These are phyloP conservation scores for Sinopyrophorus schimmeli DNA, from an alignment of 2,888 invertebrate genomes.

Conservation along the genomic window DNA sequence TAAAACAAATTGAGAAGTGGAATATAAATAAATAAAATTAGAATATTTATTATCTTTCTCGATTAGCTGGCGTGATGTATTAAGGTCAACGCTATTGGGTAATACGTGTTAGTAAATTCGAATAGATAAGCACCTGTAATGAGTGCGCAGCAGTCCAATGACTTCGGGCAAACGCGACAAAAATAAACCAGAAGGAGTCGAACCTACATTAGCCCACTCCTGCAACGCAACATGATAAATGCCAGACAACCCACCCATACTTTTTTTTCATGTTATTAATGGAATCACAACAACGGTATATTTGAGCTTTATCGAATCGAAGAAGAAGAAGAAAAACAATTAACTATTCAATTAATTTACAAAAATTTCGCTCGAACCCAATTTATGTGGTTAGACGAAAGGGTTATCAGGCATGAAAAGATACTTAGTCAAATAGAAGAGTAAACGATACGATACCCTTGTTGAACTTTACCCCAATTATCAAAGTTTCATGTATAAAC, in stretches of 20 bases:
- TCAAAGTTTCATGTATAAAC: conserved; percentile 21
- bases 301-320: too few species aligned
- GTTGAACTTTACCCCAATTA: conserved; percentile 19
- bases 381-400: too few species aligned
- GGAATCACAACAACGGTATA: conserved; percentile 12
- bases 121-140: conserved; percentile 37
- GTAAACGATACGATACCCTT: conserved; percentile 17
- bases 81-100: conserved; percentile 15
- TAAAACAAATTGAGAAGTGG: too few species aligned
- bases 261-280: conserved; percentile 22
- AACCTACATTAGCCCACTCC: conserved; percentile 25
- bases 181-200: conserved; percentile 30
- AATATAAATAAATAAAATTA: too few species aligned
- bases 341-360: too few species aligned
- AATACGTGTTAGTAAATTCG: conserved; percentile 26
- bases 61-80: conserved; percentile 3
- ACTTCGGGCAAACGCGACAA: conserved; percentile 30
- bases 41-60: too few species aligned
- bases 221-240: conserved; percentile 18
- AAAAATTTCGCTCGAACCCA: too few species aligned
- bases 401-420: conserved; percentile 18
- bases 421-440: too few species aligned
- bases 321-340: too few species aligned
- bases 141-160: conserved; percentile 37
- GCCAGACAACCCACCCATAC: conserved; percentile 17